These are phyloP conservation scores for Cheilosia vernalis DNA, from an alignment of 2,888 invertebrate species.

Conservation along the genomic window DNA sequence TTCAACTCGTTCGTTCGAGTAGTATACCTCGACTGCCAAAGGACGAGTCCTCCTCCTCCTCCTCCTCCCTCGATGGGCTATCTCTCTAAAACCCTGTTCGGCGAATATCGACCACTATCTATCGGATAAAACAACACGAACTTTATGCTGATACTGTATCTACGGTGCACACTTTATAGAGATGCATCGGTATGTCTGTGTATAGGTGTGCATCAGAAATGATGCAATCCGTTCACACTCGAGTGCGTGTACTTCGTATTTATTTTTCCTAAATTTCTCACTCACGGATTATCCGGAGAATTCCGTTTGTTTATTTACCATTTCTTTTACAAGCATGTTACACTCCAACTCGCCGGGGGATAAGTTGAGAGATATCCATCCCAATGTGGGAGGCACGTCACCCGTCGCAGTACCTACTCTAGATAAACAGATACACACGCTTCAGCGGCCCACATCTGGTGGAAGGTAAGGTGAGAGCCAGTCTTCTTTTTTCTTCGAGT, in stretches of 20 bases:
- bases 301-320: conserved; percentile 67
- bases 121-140: conserved; percentile 33
- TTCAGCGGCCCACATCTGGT: conserved; percentile 57
- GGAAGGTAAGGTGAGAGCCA: conserved; percentile 21
- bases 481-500: conserved; percentile 27
- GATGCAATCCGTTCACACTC: conserved; percentile 54
- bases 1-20: conserved; percentile 36
- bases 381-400: conserved; percentile 63
- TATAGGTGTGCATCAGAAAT: neutral
- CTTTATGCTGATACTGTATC: too few relatives aligned
- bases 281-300: conserved; percentile 60
- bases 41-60: conserved; percentile 14
- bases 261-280: conserved; percentile 55
- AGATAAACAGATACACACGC: conserved; percentile 56
- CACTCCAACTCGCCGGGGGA: conserved; percentile 45
- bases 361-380: conserved; percentile 48
- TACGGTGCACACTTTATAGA: too few relatives aligned
- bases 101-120: neutral
- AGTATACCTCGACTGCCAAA: neutral
- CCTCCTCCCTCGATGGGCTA: neutral
- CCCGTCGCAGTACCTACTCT: conserved; percentile 24
- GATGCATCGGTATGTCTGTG: conserved; percentile 2
- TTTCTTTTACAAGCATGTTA: conserved; percentile 54
- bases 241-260: conserved; percentile 54
- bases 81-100: conserved; percentile 26